Evolutionary conservation across 2,113 vertebrate species (phyloP).

Genomic region (Nothobranchius furzeri): DNA sequence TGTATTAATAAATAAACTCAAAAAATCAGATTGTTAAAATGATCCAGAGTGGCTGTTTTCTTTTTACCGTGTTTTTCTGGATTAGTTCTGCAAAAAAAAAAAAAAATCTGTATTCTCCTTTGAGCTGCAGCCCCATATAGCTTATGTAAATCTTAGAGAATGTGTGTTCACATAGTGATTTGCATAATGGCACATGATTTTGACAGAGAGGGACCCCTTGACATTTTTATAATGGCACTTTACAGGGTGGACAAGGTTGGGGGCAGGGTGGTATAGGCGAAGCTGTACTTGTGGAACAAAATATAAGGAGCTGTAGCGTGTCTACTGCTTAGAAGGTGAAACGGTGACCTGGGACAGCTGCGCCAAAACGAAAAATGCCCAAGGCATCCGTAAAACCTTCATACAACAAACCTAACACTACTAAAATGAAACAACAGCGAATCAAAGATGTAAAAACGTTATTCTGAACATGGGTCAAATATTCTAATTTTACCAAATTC

Average conservation of each 20-base stretch:
- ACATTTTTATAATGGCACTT: constrained; percentile 80
- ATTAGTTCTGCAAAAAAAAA: constrained; percentile 34
- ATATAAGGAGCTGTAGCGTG: constrained; percentile 40
- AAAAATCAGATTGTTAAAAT: too few species aligned
- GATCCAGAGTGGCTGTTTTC: too few species aligned
- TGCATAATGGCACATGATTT: constrained; percentile 78
- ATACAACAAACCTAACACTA: too few species aligned
- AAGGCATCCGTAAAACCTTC: too few species aligned
- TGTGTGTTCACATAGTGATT: constrained; percentile 71
- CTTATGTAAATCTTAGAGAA: constrained; percentile 65
- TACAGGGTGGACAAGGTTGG: constrained; percentile 71
- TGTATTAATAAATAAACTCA: too few species aligned
- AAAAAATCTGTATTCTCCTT: constrained; percentile 53
- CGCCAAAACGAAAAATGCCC: neutral
- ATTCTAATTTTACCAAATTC: too few species aligned
- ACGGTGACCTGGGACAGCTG: constrained; percentile 26
- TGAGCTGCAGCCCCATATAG: constrained; percentile 51
- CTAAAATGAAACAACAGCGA: too few species aligned
- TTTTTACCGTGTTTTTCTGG: constrained; percentile 6
- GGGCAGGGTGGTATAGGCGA: constrained; percentile 51
- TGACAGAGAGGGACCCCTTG: constrained; percentile 71
- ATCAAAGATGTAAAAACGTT: too few species aligned
- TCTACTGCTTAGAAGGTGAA: constrained; percentile 37
- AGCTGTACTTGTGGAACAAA: constrained; percentile 51
- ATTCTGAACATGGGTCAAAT: too few species aligned